Percentiles rank a stretch among this genome's conserved stretches.
Evolutionary conservation across 2,888 invertebrate species (phyloP).

Genomic region (Mycalesis mineus): DNA sequence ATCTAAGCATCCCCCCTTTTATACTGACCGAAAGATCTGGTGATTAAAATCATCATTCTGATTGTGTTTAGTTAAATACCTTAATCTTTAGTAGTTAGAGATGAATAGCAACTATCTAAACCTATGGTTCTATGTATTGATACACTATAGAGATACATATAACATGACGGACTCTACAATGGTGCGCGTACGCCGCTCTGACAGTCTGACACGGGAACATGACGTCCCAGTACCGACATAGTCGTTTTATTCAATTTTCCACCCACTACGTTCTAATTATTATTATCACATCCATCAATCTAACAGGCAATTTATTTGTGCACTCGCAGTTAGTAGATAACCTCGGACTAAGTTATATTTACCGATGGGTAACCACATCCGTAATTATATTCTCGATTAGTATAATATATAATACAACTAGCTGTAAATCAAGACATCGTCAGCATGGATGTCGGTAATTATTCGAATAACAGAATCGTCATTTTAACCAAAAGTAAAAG

Average conservation of each 20-base stretch:
- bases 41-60: too few relatives aligned
- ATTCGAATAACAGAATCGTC: too few relatives aligned
- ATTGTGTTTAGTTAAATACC: too few relatives aligned
- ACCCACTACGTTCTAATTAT: slow-evolving; percentile 43
- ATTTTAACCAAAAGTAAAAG: too few relatives aligned
- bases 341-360: slow-evolving; percentile 6
- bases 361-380: slow-evolving; percentile 1
- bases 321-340: slow-evolving; percentile 14
- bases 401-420: neutral
- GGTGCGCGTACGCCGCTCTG: slow-evolving; percentile 36
- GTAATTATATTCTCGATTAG: slow-evolving; percentile 1
- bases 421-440: too few relatives aligned
- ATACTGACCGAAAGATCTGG: too few relatives aligned
- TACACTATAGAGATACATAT: too few relatives aligned
- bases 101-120: too few relatives aligned
- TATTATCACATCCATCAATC: slow-evolving; percentile 43
- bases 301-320: slow-evolving; percentile 25
- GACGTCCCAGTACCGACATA: slow-evolving; percentile 36
- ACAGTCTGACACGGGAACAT: slow-evolving; percentile 30
- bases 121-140: too few relatives aligned
- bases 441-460: too few relatives aligned
- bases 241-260: slow-evolving; percentile 54
- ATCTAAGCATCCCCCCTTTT: too few relatives aligned
- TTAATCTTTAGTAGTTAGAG: too few relatives aligned
- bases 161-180: neutral